These are phyloP conservation scores for Nasua narica DNA, from an alignment of 2,797 vertebrate genomes.

Conservation along the genomic window DNA sequence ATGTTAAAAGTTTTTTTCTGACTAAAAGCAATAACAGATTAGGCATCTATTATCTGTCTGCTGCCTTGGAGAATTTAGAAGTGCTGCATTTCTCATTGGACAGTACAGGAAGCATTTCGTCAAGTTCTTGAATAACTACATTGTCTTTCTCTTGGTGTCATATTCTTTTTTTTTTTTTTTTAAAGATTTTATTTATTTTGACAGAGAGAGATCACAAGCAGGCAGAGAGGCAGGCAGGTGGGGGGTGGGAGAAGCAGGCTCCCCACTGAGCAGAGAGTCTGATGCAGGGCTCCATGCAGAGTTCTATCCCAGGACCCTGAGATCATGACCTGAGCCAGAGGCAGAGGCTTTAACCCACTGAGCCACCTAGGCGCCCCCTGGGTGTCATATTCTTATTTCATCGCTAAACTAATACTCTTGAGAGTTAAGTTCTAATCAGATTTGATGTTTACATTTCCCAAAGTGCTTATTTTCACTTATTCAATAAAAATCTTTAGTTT, in stretches of 20 bases:
- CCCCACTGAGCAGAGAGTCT: too few relatives aligned
- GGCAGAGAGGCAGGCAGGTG: too few relatives aligned
- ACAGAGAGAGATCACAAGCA: too few relatives aligned
- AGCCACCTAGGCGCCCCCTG: not conserved
- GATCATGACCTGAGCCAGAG: too few relatives aligned
- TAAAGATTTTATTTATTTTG: too few relatives aligned
- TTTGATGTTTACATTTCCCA: not conserved
- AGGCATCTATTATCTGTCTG: not conserved
- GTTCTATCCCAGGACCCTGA: too few relatives aligned
- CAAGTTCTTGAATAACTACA: not conserved
- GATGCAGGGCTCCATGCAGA: too few relatives aligned
- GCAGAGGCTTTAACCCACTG: too few relatives aligned
- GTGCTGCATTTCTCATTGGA: not conserved
- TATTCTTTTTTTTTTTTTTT: not conserved
- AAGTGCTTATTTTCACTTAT: conserved; percentile 3
- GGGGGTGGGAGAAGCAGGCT: too few relatives aligned
- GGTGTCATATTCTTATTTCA: not conserved
- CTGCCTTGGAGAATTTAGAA: not conserved
- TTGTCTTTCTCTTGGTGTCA: not conserved
- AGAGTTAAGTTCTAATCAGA: not conserved
- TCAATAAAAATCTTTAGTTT: not conserved
- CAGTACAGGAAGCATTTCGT: not conserved
- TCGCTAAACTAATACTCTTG: not conserved
- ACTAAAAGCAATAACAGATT: not conserved
- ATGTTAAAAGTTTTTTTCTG: not conserved